Conservation (phyloP, 2,113 vertebrate genomes). For the Pygoscelis adeliae region DNA sequence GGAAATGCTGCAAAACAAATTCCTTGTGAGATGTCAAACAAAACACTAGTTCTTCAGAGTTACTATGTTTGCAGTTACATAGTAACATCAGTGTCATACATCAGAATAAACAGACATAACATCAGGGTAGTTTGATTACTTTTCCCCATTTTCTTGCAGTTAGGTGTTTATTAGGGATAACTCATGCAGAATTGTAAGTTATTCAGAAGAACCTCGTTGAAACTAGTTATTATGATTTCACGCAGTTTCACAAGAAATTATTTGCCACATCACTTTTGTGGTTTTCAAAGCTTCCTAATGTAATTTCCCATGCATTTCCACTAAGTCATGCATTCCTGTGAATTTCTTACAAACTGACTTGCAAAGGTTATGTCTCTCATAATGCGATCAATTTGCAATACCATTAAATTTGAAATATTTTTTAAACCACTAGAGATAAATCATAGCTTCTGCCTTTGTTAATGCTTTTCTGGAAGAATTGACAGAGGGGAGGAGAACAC, state of each 20-base stretch:
- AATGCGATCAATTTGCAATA: slow-evolving; percentile 24
- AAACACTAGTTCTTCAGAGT: background rate
- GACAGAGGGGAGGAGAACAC: background rate
- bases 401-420: slow-evolving; percentile 33
- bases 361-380: slow-evolving; percentile 7
- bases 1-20: background rate
- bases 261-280: slow-evolving; percentile 17
- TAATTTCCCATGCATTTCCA: slow-evolving; percentile 3
- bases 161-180: slow-evolving; percentile 4
- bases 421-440: background rate
- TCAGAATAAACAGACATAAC: background rate
- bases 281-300: slow-evolving; percentile 14
- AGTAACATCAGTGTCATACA: background rate
- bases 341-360: background rate
- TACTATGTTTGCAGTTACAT: background rate
- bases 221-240: slow-evolving; percentile 29
- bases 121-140: slow-evolving; percentile 8
- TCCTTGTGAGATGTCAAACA: background rate
- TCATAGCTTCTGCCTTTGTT: background rate
- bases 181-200: background rate
- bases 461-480: background rate
- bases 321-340: background rate
- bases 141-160: background rate
- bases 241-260: slow-evolving; percentile 20
- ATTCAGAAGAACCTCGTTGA: slow-evolving; percentile 8